phyloP scores from a whole-genome alignment of 2,113 vertebrate genomes.

The Psophia crepitans region DNA sequence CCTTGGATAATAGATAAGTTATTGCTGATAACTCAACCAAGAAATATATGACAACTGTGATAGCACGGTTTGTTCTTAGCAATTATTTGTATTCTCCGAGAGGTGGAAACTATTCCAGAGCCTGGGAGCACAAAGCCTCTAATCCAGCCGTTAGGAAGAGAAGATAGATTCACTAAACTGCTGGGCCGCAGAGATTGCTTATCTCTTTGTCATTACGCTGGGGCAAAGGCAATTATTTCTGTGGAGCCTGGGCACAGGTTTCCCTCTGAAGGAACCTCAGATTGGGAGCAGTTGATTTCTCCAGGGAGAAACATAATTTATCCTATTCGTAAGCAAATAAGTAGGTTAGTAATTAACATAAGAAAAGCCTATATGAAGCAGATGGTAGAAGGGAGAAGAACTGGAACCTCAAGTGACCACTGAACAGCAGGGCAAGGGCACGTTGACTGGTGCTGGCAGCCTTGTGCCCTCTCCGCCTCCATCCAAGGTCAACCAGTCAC shows the following conservation, averaged over 20 bases:
- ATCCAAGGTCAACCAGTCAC: neutral
- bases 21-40: conserved; percentile 55
- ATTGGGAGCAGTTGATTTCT: conserved; percentile 16
- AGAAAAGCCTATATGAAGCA: neutral
- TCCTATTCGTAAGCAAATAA: conserved; percentile 37
- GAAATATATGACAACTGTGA: conserved; percentile 35
- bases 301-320: neutral
- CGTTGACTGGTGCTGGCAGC: fast-evolving
- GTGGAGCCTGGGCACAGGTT: neutral
- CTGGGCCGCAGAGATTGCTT: neutral
- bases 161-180: neutral
- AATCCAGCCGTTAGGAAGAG: neutral
- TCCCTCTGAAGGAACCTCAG: neutral
- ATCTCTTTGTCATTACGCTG: neutral
- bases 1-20: conserved; percentile 31
- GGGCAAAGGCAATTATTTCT: conserved; percentile 36
- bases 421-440: neutral
- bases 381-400: neutral
- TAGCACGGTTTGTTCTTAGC: neutral
- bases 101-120: conserved; percentile 13
- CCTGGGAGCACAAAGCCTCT: conserved; percentile 7
- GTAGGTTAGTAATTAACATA: conserved; percentile 12
- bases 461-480: neutral
- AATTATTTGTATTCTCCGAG: conserved; percentile 54
- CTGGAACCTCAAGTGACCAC: neutral